Conservation (phyloP, 2,888 invertebrate genomes). For the Drosophila pegasa region DNA sequence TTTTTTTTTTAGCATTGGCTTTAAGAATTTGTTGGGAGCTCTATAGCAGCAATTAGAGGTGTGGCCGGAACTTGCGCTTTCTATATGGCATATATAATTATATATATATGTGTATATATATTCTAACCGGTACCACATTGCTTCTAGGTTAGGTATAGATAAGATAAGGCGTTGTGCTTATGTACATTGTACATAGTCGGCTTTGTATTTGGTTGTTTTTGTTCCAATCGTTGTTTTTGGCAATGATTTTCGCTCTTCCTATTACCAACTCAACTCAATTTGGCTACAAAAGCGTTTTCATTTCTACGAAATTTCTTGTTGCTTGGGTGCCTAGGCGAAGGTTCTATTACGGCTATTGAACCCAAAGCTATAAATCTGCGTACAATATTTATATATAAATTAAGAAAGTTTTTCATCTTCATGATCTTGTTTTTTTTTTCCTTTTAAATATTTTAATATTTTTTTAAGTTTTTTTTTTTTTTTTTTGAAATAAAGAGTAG, state of each 20-base stretch:
- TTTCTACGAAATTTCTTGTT: constrained; percentile 27
- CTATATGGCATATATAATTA: constrained; percentile 3
- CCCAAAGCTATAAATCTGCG: constrained; percentile 62
- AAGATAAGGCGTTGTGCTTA: constrained; percentile 69
- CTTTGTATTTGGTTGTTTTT: constrained; percentile 30
- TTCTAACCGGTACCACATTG: constrained; percentile 35
- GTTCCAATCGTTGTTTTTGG: constrained; percentile 54
- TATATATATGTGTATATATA: constrained; percentile 20
- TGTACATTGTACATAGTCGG: constrained; percentile 54
- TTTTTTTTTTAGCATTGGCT: constrained; percentile 38
- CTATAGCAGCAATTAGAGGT: constrained; percentile 62
- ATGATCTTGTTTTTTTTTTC: constrained; percentile 38
- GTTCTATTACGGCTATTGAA: constrained; percentile 32
- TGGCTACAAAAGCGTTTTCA: constrained; percentile 7
- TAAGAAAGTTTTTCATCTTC: constrained; percentile 52
- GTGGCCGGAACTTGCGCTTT: constrained; percentile 43
- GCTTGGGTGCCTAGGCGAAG: constrained; percentile 41
- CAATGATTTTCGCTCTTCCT: constrained; percentile 55
- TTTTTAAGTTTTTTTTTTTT: constrained; percentile 45
- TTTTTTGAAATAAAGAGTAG: constrained; percentile 74
- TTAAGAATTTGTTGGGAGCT: constrained; percentile 45
- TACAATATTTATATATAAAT: constrained; percentile 71
- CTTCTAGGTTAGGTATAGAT: constrained; percentile 43
- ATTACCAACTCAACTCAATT: constrained; percentile 31
- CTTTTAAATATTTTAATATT: constrained; percentile 31